A percentile compares a stretch with the other conserved stretches of the same genome.
Conservation (phyloP, 2,797 vertebrate genomes). For the Urophycis tenuis region DNA sequence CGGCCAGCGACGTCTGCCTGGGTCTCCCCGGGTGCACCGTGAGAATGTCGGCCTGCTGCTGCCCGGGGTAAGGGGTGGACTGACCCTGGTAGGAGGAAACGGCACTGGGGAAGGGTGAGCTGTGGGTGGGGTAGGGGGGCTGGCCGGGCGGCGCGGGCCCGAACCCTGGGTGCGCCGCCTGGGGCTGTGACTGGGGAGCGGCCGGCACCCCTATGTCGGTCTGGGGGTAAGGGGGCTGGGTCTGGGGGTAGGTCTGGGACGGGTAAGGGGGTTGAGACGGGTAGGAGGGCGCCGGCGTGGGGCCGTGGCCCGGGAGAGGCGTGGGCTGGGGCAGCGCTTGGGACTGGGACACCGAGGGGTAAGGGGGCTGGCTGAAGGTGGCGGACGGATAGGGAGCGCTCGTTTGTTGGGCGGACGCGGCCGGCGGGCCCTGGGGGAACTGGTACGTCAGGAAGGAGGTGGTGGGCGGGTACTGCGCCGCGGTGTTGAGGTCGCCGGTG, state of each 20-base stretch:
- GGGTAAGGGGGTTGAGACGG: conserved; percentile 77
- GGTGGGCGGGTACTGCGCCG: conserved; percentile 73
- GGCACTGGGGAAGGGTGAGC: conserved; percentile 76
- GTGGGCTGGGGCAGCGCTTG: conserved; percentile 83
- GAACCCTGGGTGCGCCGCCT: conserved; percentile 78
- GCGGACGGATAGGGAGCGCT: conserved; percentile 64
- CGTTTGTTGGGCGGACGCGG: conserved; percentile 61
- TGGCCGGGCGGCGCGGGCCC: conserved; percentile 72
- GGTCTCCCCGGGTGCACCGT: conserved; percentile 81
- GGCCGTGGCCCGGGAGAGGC: conserved; percentile 73
- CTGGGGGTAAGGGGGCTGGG: conserved; percentile 76
- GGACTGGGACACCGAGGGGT: conserved; percentile 73
- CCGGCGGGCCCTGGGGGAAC: conserved; percentile 72
- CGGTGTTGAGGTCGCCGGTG: conserved; percentile 71
- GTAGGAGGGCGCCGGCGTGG: conserved; percentile 73
- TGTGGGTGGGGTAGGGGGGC: conserved; percentile 82
- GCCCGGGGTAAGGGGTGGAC: conserved; percentile 73
- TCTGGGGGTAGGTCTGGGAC: conserved; percentile 73
- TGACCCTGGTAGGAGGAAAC: conserved; percentile 76
- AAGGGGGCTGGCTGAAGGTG: conserved; percentile 76
- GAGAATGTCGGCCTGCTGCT: conserved; percentile 75
- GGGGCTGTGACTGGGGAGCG: conserved; percentile 64
- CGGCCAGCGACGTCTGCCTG: conserved; percentile 86
- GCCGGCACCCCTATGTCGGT: conserved; percentile 74
- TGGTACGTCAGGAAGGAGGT: conserved; percentile 80